Evolutionary conservation across 2,797 vertebrate genomes (phyloP).

Genomic region (Coilia nasus): DNA sequence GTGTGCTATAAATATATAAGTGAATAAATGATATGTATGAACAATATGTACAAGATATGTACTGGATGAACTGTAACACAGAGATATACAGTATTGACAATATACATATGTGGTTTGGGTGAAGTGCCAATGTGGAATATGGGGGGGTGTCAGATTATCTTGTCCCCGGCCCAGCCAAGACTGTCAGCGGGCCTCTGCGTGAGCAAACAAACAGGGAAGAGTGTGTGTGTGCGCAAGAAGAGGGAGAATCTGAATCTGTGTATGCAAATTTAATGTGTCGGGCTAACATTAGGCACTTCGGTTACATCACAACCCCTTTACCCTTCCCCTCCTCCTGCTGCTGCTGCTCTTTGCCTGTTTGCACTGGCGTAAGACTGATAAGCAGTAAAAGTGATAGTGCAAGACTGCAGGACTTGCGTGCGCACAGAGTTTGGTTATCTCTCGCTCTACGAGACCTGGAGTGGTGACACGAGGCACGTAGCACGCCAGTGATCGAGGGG

Average conservation of each 20-base stretch:
- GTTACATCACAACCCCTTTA: neutral
- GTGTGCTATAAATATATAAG: too few species aligned
- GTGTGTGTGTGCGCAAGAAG: neutral
- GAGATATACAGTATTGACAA: too few species aligned
- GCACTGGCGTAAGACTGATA: neutral
- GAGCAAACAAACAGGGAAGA: neutral
- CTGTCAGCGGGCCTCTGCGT: too few species aligned
- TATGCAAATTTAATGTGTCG: neutral
- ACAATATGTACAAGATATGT: too few species aligned
- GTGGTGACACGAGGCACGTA: neutral
- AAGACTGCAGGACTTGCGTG: neutral
- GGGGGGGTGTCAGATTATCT: too few species aligned
- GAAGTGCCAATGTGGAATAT: too few species aligned
- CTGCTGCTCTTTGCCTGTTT: neutral
- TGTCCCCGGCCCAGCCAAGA: too few species aligned
- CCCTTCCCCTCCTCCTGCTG: neutral
- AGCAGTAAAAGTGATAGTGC: neutral
- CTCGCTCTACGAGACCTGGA: neutral
- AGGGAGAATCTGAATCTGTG: neutral
- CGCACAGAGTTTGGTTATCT: neutral
- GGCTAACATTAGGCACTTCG: neutral
- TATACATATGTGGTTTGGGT: too few species aligned
- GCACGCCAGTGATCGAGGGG: too few species aligned
- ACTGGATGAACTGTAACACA: too few species aligned
- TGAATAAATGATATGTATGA: too few species aligned